Base-by-base conservation (phyloP, 2,113 vertebrate species). In the Ameiurus melas region DNA sequence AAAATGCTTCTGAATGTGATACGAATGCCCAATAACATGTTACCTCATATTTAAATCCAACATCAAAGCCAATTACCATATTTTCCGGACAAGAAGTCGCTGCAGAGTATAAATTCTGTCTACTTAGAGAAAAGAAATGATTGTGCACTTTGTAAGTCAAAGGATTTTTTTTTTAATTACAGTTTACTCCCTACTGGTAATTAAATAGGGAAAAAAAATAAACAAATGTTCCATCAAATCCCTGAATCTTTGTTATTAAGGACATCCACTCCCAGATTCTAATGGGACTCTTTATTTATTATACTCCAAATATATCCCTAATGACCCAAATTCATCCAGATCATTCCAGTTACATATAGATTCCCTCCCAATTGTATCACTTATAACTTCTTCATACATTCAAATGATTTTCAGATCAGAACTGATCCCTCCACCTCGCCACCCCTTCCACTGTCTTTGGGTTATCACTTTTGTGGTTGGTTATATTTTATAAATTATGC, bases 1-100 rank as follows among this genome's bases (percentile, higher is more conserved):
- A 39, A 60, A 60, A 22, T 36, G 80, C 80, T 82, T 27, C 55
- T 82, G 55, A 82, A 82, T 82, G 80, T 82, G 80, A 39, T 7
- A 60, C 22, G 33, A 82, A 25, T 5, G 3, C 20, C 19, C 33
- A 60, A 20, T 33, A 58, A 4, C 6, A 0, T 58, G 51, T 57
- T 85, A 70, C 10, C 10, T 68, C 10, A 22, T 33, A 77, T 39
- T 30, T 66, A 84, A 84, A 25, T 36, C 36, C 60, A 64, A 43
- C 33, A 30, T 43, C 19, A 75, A 53, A 10, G 57, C 58, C 36
- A 84, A 62, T 88, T 25, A 84, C 47, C 16, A 3, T 85, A 85
- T 85, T 71, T 53, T 85, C 66, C n/a, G 47, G 64, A 85, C 83
- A 53, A 71, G 51, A 70, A 20, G 64, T 55, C 4, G 0, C 27